Evolutionary conservation across 2,888 invertebrate genomes (phyloP).

Genomic region (Ceriagrion tenellum): DNA sequence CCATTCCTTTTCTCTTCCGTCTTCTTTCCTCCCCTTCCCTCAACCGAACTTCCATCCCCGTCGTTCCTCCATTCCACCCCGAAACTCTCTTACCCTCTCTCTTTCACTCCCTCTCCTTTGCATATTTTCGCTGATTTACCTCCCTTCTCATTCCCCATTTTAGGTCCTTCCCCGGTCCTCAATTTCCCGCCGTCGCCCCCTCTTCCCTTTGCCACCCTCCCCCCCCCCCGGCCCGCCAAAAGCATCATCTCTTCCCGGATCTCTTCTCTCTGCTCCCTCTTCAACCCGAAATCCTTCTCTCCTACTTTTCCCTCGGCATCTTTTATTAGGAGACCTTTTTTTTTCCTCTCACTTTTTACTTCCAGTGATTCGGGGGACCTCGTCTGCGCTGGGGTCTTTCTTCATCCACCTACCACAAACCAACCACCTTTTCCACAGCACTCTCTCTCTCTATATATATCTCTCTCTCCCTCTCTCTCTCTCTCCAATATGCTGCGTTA

Average conservation of each 20-base stretch:
- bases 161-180: not conserved
- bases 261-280: not conserved
- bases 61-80: not conserved
- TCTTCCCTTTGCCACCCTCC: no score
- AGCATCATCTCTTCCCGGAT: not conserved
- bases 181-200: not conserved
- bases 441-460: not conserved
- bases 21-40: no score
- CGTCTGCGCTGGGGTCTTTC: not conserved
- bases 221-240: no score
- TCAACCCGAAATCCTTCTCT: not conserved
- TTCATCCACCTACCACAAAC: not conserved
- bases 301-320: not conserved
- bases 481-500: not conserved
- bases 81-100: not conserved
- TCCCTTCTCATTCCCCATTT: not conserved
- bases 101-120: not conserved
- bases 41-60: no score
- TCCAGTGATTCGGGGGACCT: not conserved
- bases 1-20: no score
- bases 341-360: not conserved
- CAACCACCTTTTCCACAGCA: no score
- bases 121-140: constrained; percentile 2
- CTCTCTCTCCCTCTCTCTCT: no score
- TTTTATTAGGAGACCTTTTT: not conserved